Base-by-base conservation (phyloP, 2,888 invertebrate genomes). In the Epirrita christyi region DNA sequence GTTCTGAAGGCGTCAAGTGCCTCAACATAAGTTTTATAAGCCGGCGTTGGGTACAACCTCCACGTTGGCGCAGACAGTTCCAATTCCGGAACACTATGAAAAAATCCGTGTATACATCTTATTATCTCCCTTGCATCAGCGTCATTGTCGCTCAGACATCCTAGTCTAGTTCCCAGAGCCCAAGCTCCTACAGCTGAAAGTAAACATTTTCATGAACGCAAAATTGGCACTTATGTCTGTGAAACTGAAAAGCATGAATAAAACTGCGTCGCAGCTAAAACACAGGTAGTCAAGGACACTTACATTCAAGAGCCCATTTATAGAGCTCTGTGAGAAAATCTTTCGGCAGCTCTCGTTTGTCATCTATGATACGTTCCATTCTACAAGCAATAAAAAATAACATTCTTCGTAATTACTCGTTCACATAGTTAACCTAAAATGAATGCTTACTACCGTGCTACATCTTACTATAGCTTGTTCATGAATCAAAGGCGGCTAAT, bases 291-390 rank as follows among this genome's bases (percentile, higher is more conserved):
- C 62, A 59, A 67, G 69, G 63, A 61, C 77, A 94, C 95, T 94
- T 92, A 95, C 96, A 96, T 92, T 97, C 96, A 57, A 97, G 88
- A 14, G 96, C 95, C 96, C 96, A 97, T 89, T 95, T 95, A 82
- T 95, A 95, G 56, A 96, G 93, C 81, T 96, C 95, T 62, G 93
- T 94, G 63, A 95, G 92, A 80, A 96, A 95, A 78, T 94, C 89
- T 45, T 92, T 86, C n/a, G 95, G 95, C 64, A 96, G 86, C 78
- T 95, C 95, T 45, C 90, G 81, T 64, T 93, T 93, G 59, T 85
- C 82, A 72, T 94, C 93, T 55, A 93, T 80, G 76, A 94, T 93
- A 63, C 75, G 83, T 71, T 94, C 94, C 88, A 96, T 94, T 85
- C 96, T 95, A 78, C 64, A 92, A 91, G 63, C 64, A 93, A 73